A percentile compares a stretch with the other conserved stretches of the same genome.
phyloP scores from a whole-genome alignment of 2,113 vertebrate species.

The Elephas maximus region DNA sequence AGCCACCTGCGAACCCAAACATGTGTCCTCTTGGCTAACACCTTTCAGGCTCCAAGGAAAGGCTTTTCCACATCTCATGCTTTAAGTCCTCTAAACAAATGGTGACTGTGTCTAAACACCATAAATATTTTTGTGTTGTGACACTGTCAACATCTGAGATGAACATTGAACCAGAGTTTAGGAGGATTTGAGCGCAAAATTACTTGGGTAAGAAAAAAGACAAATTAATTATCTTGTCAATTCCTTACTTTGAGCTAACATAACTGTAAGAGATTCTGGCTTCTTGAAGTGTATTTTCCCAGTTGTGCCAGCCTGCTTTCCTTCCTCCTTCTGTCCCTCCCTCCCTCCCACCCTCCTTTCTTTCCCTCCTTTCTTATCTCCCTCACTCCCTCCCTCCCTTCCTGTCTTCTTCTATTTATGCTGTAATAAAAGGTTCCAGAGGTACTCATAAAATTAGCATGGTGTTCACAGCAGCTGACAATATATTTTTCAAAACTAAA shows the following conservation, averaged over 20 bases:
- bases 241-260: background rate
- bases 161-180: background rate
- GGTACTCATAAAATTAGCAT: background rate
- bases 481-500: background rate
- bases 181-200: background rate
- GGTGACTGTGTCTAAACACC: background rate
- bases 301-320: too few relatives aligned
- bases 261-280: background rate
- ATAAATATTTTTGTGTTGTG: background rate
- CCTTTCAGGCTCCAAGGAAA: background rate
- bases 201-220: background rate
- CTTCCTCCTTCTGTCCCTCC: too few relatives aligned
- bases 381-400: too few relatives aligned
- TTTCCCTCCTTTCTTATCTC: too few relatives aligned
- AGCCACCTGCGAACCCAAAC: background rate
- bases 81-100: background rate
- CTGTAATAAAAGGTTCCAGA: background rate
- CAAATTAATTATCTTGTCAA: background rate
- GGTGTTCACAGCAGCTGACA: background rate
- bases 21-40: background rate
- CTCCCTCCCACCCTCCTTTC: too few relatives aligned
- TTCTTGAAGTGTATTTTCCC: background rate
- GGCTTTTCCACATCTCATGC: background rate
- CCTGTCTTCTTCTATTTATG: background rate
- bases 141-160: background rate